These are phyloP conservation scores for Argynnis bischoffii DNA, from an alignment of 2,888 invertebrate species.

Conservation along the genomic window DNA sequence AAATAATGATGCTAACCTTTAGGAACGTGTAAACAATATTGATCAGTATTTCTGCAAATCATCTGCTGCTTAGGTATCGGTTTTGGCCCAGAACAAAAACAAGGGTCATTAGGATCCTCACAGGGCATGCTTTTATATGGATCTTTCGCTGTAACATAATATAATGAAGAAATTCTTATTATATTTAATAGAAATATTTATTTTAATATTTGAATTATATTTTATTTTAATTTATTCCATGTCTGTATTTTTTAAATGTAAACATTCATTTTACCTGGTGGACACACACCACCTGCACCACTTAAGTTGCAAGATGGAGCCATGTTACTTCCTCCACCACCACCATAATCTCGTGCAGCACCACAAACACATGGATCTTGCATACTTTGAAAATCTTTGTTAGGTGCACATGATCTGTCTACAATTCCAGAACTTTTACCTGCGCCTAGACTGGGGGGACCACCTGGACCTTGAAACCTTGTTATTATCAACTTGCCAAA, in stretches of 20 bases:
- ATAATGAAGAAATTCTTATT: neutral
- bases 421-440: constrained; percentile 49
- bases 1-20: constrained; percentile 61
- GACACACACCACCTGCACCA: constrained; percentile 51
- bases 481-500: constrained; percentile 86
- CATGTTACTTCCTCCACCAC: constrained; percentile 42
- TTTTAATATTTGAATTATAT: neutral
- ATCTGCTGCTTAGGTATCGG: constrained; percentile 54
- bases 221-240: neutral
- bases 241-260: too few species aligned
- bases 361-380: constrained; percentile 70
- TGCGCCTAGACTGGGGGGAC: constrained; percentile 54
- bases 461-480: constrained; percentile 80
- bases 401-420: constrained; percentile 67
- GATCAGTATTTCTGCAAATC: constrained; percentile 70
- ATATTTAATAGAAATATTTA: neutral
- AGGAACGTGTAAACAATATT: constrained; percentile 73
- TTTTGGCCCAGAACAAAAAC: constrained; percentile 69
- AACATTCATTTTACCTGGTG: constrained; percentile 49
- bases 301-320: constrained; percentile 42
- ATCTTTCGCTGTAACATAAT: constrained; percentile 51
- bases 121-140: constrained; percentile 69
- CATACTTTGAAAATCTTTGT: constrained; percentile 56
- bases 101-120: constrained; percentile 65
- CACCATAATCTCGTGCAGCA: constrained; percentile 47